phyloP scores from a whole-genome alignment of 1,140 invertebrate species.

The Lineus longissimus region DNA sequence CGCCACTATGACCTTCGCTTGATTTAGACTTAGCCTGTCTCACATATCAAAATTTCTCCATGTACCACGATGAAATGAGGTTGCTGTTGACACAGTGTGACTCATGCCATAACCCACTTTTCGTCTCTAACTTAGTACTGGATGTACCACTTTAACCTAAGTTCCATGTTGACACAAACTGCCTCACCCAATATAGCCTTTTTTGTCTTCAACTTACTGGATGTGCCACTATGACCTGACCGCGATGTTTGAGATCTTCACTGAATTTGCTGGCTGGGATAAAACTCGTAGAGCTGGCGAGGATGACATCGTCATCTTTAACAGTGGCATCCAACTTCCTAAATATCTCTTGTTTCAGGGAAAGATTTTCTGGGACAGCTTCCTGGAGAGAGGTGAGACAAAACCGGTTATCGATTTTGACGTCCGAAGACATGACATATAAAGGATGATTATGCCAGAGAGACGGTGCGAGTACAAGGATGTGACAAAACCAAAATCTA shows the following conservation, averaged over 20 bases:
- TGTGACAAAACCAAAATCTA: no score
- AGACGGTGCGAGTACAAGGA: no score
- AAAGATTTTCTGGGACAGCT: conserved; percentile 77
- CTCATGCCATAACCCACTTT: no score
- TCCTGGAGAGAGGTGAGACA: not conserved
- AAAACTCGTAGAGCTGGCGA: conserved; percentile 89
- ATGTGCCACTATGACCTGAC: conserved; percentile 77
- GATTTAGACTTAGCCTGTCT: no score
- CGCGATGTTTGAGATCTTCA: conserved; percentile 71
- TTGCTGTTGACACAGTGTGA: no score
- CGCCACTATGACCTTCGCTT: no score
- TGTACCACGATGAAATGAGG: no score
- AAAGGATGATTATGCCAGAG: no score
- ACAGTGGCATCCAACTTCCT: conserved; percentile 69
- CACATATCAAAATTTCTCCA: no score
- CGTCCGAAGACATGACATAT: not conserved
- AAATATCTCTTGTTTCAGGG: conserved; percentile 79
- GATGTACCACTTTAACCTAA: not conserved
- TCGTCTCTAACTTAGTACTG: no score
- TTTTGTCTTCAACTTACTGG: conserved; percentile 62
- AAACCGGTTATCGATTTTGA: not conserved
- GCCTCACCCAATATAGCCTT: not conserved
- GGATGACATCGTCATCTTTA: conserved; percentile 55
- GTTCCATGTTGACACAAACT: not conserved
- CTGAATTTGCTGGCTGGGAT: conserved; percentile 80